These are phyloP conservation scores for Myrmecobius fasciatus DNA, from an alignment of 2,113 vertebrate species.

Conservation along the genomic window DNA sequence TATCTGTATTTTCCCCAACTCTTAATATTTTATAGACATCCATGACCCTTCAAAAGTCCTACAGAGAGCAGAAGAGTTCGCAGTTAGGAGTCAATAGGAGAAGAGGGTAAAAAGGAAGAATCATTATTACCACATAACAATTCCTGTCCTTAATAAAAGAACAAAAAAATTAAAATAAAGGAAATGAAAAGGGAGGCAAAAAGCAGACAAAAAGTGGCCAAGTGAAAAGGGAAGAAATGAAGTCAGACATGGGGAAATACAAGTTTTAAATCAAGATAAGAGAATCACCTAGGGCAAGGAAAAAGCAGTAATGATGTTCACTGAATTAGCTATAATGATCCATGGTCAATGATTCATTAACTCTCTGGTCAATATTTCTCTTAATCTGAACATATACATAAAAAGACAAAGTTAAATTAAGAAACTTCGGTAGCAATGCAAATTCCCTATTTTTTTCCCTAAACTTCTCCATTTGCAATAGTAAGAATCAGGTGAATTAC, in stretches of 20 bases:
- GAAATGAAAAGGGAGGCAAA: slow-evolving; percentile 8
- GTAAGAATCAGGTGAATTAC: no score
- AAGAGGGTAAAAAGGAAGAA: not conserved
- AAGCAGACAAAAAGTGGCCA: slow-evolving; percentile 17
- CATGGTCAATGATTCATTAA: not conserved
- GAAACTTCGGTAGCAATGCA: not conserved
- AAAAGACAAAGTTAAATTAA: not conserved
- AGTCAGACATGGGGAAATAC: not conserved
- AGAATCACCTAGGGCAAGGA: not conserved
- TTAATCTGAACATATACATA: not conserved
- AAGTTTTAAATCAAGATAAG: not conserved
- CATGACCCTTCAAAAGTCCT: not conserved
- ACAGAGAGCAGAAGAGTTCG: not conserved
- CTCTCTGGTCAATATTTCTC: not conserved
- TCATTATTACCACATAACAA: slow-evolving; percentile 1
- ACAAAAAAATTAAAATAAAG: slow-evolving; percentile 44
- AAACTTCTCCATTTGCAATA: no score
- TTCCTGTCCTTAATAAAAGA: slow-evolving; percentile 2
- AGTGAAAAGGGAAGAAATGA: not conserved
- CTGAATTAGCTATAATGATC: not conserved
- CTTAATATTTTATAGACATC: not conserved
- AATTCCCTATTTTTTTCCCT: not conserved
- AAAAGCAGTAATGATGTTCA: not conserved
- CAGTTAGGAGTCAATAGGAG: not conserved
- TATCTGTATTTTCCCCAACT: not conserved